Percentiles rank a stretch among this genome's conserved stretches.
Evolutionary conservation across 2,113 vertebrate genomes (phyloP).

Genomic region (Petromus typicus): DNA sequence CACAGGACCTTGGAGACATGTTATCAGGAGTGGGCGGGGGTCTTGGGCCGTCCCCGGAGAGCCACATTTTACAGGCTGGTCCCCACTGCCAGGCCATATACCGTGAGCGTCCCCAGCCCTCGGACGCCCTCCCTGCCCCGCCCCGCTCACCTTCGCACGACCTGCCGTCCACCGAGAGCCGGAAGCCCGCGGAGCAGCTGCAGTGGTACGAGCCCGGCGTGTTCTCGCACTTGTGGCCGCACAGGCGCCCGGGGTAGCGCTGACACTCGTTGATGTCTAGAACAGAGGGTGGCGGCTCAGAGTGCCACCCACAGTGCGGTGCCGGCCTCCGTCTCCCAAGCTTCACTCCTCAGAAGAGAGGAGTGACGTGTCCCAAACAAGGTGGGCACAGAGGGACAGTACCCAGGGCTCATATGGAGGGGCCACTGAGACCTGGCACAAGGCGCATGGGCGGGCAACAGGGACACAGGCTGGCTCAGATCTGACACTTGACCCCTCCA

Average conservation of each 20-base stretch:
- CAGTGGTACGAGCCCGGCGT: conserved; percentile 94
- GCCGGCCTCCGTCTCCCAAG: accelerated
- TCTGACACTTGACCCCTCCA: neutral
- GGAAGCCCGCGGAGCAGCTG: conserved; percentile 95
- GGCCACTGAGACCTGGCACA: neutral
- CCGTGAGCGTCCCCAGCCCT: too few species aligned
- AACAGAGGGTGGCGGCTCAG: neutral
- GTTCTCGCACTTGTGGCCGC: conserved; percentile 98
- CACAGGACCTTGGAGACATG: accelerated
- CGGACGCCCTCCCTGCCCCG: accelerated
- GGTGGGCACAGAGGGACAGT: accelerated
- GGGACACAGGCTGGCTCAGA: accelerated
- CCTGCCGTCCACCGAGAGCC: conserved; percentile 90
- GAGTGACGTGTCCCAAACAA: accelerated
- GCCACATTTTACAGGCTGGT: accelerated
- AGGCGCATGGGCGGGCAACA: accelerated
- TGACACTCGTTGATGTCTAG: conserved; percentile 97
- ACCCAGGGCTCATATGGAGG: neutral
- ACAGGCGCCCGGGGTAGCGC: conserved; percentile 95
- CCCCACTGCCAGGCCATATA: accelerated
- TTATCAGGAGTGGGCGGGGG: accelerated
- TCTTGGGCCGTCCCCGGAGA: accelerated
- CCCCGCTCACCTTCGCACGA: conserved; percentile 93
- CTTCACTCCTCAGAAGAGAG: neutral
- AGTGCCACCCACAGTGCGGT: accelerated